These are phyloP conservation scores for Zingel zingel DNA, from an alignment of 2,113 vertebrate species.

Conservation along the genomic window DNA sequence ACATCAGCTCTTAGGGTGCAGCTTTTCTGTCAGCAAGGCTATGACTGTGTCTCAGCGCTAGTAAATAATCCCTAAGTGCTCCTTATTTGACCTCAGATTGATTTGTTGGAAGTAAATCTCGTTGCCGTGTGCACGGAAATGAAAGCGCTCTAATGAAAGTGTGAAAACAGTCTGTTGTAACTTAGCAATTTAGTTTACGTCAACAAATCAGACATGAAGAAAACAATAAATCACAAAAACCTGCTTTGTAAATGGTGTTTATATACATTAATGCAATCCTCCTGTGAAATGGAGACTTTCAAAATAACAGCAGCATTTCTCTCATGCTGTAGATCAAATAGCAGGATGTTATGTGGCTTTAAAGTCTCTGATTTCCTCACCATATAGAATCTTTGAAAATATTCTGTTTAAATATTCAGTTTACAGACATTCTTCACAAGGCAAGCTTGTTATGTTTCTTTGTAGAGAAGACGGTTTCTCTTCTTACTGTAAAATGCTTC, in stretches of 20 bases:
- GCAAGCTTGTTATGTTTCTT: neutral
- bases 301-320: slow-evolving; percentile 21
- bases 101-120: slow-evolving; percentile 62
- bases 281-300: slow-evolving; percentile 9
- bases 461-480: neutral
- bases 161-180: slow-evolving; percentile 47
- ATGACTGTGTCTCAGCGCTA: slow-evolving; percentile 55
- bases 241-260: slow-evolving; percentile 22
- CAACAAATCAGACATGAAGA: slow-evolving; percentile 40
- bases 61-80: slow-evolving; percentile 75
- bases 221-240: slow-evolving; percentile 44
- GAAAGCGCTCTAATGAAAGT: slow-evolving; percentile 50
- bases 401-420: slow-evolving; percentile 27
- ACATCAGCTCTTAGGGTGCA: slow-evolving; percentile 68
- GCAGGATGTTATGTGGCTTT: neutral
- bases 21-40: slow-evolving; percentile 60
- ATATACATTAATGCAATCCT: slow-evolving; percentile 6
- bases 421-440: slow-evolving; percentile 3
- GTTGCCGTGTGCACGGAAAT: slow-evolving; percentile 13
- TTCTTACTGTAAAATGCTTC: neutral
- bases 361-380: slow-evolving; percentile 18
- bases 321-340: slow-evolving; percentile 32
- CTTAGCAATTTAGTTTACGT: slow-evolving; percentile 31
- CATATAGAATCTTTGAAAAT: neutral
- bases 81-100: slow-evolving; percentile 67